Conservation (phyloP, 2,113 vertebrate genomes). For the Narcine bancroftii region DNA sequence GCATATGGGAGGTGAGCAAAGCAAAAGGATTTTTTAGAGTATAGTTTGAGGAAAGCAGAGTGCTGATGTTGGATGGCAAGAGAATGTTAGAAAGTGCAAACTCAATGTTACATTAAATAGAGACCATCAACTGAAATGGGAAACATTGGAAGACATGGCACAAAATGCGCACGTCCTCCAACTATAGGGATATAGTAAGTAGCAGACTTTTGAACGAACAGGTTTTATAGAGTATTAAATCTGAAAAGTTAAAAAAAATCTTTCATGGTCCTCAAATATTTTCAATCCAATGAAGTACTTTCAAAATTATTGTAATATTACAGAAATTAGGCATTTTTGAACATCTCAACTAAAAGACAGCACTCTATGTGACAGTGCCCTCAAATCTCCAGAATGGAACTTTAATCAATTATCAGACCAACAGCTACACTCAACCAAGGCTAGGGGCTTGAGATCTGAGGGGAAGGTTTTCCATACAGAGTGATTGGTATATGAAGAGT, state of each 20-base stretch:
- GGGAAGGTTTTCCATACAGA: too few species aligned
- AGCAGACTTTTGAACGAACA: background rate
- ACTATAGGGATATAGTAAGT: background rate
- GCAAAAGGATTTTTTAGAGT: background rate
- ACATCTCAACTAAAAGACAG: too few species aligned
- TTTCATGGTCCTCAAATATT: background rate
- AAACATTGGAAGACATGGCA: background rate
- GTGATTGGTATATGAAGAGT: too few species aligned
- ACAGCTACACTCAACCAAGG: background rate
- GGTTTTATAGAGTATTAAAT: background rate
- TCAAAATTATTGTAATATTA: background rate
- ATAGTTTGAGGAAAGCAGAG: background rate
- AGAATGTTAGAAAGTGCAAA: background rate
- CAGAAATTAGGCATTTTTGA: too few species aligned
- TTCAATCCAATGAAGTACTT: background rate
- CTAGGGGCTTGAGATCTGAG: too few species aligned
- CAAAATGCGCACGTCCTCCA: background rate
- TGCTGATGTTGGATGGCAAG: background rate
- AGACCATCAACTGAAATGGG: background rate
- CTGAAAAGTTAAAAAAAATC: background rate
- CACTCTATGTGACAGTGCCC: too few species aligned
- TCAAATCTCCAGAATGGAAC: background rate
- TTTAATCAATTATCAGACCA: background rate
- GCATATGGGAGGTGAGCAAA: background rate
- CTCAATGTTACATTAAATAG: background rate